Percentiles rank a stretch among this genome's conserved stretches.
Conservation (phyloP, 2,113 vertebrate species). For the Nerophis ophidion region DNA sequence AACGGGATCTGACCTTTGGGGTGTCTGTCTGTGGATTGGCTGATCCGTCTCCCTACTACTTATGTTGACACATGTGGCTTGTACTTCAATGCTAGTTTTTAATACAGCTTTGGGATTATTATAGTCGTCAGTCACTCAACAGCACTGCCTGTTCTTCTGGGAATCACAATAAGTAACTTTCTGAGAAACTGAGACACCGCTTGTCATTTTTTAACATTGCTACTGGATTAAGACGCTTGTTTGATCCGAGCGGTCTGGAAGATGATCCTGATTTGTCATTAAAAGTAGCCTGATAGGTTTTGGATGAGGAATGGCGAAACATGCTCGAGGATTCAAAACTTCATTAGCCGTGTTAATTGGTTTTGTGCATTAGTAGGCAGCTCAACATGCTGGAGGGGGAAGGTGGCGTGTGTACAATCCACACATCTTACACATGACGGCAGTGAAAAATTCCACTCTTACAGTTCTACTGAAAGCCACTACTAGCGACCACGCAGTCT, state of each 20-base stretch:
- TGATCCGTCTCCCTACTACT: background rate
- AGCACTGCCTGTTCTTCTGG: constrained; percentile 3
- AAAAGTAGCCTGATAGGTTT: constrained; percentile 37
- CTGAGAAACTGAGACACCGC: constrained; percentile 11
- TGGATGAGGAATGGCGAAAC: constrained; percentile 27
- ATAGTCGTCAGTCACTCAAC: constrained; percentile 38
- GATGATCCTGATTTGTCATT: constrained; percentile 45
- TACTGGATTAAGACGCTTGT: constrained; percentile 36
- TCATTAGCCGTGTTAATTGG: constrained; percentile 69
- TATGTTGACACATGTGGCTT: constrained; percentile 1
- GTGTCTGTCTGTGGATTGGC: background rate
- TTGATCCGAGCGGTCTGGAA: constrained; percentile 47
- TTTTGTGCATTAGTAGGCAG: constrained; percentile 54
- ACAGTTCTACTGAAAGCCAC: no score
- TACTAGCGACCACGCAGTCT: no score
- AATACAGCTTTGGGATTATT: constrained; percentile 12
- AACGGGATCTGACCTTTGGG: constrained; percentile 1
- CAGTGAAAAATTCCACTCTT: constrained; percentile 6
- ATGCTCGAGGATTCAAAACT: constrained; percentile 48
- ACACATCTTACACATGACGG: constrained; percentile 5
- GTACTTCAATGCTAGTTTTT: background rate
- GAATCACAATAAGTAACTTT: constrained; percentile 6
- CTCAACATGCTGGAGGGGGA: constrained; percentile 29
- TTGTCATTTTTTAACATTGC: constrained; percentile 17
- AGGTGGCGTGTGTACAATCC: constrained; percentile 1